phyloP scores from a whole-genome alignment of 2,113 vertebrate genomes.

The Pao palembangensis region DNA sequence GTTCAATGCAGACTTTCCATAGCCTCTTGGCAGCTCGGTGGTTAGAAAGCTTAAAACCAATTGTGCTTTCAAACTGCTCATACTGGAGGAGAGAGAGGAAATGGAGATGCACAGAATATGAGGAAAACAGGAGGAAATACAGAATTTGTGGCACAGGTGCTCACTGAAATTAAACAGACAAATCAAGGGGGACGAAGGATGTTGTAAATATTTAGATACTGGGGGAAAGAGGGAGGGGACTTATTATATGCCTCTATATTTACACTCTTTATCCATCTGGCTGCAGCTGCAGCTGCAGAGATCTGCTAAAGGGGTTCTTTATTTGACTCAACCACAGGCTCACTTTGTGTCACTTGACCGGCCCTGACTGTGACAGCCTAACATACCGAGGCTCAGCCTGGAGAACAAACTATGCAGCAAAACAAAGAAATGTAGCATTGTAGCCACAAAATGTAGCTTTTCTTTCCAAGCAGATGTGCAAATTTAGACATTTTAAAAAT shows the following conservation, averaged over 20 bases:
- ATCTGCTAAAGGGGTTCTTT: slow-evolving; percentile 66
- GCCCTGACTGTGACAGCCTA: slow-evolving; percentile 45
- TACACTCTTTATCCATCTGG: slow-evolving; percentile 49
- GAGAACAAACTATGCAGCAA: slow-evolving; percentile 39
- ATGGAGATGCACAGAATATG: background rate
- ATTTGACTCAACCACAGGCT: slow-evolving; percentile 61
- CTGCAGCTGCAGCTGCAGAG: slow-evolving; percentile 63
- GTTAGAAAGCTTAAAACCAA: slow-evolving; percentile 97
- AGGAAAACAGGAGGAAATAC: background rate
- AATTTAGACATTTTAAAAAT: background rate
- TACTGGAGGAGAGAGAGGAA: slow-evolving; percentile 73
- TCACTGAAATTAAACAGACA: slow-evolving; percentile 8
- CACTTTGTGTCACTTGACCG: slow-evolving; percentile 63
- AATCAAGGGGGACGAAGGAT: slow-evolving; percentile 18
- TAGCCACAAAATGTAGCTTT: background rate
- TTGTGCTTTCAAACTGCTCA: slow-evolving; percentile 98
- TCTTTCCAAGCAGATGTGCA: slow-evolving; percentile 5
- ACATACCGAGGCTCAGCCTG: slow-evolving; percentile 46
- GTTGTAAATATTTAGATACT: slow-evolving; percentile 19
- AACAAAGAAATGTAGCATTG: slow-evolving; percentile 11
- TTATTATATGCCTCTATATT: slow-evolving; percentile 56
- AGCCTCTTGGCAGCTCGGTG: slow-evolving; percentile 95
- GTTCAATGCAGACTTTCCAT: slow-evolving; percentile 99
- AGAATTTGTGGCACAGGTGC: slow-evolving; percentile 5
- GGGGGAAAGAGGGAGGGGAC: slow-evolving; percentile 22